These are phyloP conservation scores for Acleris laterana DNA, from an alignment of 2,888 invertebrate species.

Conservation along the genomic window DNA sequence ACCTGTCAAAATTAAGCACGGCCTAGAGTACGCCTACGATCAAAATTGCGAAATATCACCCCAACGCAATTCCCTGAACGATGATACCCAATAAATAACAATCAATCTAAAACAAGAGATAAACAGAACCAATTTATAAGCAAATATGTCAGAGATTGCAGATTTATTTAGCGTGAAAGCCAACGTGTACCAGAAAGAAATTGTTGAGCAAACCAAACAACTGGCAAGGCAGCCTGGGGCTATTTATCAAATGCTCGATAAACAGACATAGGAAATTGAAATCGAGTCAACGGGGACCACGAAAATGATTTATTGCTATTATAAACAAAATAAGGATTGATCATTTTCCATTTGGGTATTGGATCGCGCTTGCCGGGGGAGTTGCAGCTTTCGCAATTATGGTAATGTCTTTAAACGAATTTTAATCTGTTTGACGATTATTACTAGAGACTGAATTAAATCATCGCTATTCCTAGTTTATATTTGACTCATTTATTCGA, in stretches of 20 bases:
- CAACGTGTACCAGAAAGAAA: slow-evolving; percentile 63
- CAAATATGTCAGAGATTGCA: slow-evolving; percentile 70
- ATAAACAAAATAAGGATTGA: slow-evolving; percentile 80
- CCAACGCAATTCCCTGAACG: slow-evolving; percentile 46
- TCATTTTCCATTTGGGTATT: slow-evolving; percentile 78
- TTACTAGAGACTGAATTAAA: background rate
- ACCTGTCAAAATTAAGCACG: background rate
- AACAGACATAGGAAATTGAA: slow-evolving; percentile 82
- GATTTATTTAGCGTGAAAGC: slow-evolving; percentile 78
- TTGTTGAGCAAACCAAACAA: slow-evolving; percentile 68
- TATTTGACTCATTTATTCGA: background rate
- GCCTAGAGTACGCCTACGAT: slow-evolving; percentile 3
- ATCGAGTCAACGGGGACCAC: slow-evolving; percentile 75
- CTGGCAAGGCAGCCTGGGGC: slow-evolving; percentile 62
- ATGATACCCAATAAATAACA: slow-evolving; percentile 66
- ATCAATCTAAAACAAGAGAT: slow-evolving; percentile 65
- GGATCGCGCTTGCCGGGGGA: slow-evolving; percentile 68
- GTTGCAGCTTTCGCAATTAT: slow-evolving; percentile 49
- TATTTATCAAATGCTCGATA: slow-evolving; percentile 82
- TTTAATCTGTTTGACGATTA: slow-evolving; percentile 42
- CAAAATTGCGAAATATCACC: slow-evolving; percentile 19
- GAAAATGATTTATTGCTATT: slow-evolving; percentile 79
- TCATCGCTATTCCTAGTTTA: background rate
- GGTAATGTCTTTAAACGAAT: slow-evolving; percentile 53
- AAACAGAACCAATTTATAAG: slow-evolving; percentile 75